phyloP scores from a whole-genome alignment of 2,113 vertebrate genomes.

The Ibidorhyncha struthersii region DNA sequence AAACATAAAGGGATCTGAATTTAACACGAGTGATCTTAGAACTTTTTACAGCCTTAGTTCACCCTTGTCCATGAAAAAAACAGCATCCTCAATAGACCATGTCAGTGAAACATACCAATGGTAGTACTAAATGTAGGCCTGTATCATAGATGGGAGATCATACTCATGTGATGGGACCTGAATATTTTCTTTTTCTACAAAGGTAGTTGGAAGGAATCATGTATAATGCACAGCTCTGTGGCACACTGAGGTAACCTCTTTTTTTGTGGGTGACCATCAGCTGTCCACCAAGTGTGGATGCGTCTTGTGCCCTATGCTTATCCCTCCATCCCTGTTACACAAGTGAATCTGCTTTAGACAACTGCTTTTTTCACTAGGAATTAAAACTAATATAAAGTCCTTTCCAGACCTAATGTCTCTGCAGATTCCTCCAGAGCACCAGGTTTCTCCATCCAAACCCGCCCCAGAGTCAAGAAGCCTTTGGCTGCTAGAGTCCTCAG shows the following conservation, averaged over 20 bases:
- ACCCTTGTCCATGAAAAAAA: neutral
- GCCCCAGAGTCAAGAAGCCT: neutral
- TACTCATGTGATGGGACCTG: fast-evolving
- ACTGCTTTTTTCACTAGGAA: neutral
- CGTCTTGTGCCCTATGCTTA: neutral
- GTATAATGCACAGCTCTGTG: fast-evolving
- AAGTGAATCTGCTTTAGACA: neutral
- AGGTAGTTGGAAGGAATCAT: neutral
- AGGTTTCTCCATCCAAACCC: neutral
- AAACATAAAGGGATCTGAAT: neutral
- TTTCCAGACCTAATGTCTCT: neutral
- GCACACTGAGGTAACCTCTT: neutral
- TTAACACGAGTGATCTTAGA: neutral
- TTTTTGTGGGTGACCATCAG: neutral
- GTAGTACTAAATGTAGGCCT: neutral
- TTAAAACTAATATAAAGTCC: neutral
- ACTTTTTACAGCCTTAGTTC: neutral
- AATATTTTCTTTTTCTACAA: neutral
- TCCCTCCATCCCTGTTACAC: neutral
- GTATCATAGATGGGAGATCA: neutral
- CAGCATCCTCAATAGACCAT: neutral
- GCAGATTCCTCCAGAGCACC: neutral
- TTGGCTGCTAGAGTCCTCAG: fast-evolving
- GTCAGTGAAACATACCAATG: neutral
- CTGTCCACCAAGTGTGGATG: neutral